These are phyloP conservation scores for Epinotia ramella DNA, from an alignment of 2,888 invertebrate genomes.

Conservation along the genomic window DNA sequence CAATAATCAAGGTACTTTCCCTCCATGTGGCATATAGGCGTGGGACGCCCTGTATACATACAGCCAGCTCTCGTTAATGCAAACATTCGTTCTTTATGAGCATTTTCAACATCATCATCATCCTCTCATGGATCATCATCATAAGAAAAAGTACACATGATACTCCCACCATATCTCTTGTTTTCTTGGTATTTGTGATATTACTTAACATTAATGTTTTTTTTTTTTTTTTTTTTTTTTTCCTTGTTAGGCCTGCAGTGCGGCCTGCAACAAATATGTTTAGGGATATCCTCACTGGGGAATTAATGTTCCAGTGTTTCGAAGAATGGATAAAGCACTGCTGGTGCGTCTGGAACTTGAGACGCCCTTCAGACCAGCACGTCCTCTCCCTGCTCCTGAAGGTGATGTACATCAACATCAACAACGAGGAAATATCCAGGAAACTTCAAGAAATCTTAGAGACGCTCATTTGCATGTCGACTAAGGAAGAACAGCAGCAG, in stretches of 20 bases:
- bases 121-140: neutral
- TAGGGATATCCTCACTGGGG: too few species aligned
- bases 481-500: slow-evolving; percentile 42
- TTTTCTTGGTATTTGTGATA: neutral
- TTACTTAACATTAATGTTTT: neutral
- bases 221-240: too few species aligned
- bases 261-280: too few species aligned
- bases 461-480: slow-evolving; percentile 57
- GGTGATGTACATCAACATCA: slow-evolving; percentile 62
- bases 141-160: too few species aligned
- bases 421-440: slow-evolving; percentile 56
- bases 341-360: slow-evolving; percentile 71
- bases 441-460: slow-evolving; percentile 63
- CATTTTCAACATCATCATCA: too few species aligned
- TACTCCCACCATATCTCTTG: neutral
- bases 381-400: slow-evolving; percentile 69
- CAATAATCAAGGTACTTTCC: too few species aligned
- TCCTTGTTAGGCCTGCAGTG: too few species aligned
- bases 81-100: too few species aligned
- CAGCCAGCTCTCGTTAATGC: too few species aligned
- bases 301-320: too few species aligned
- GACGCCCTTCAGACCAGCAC: slow-evolving; percentile 61
- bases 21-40: too few species aligned
- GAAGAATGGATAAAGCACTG: slow-evolving; percentile 71
- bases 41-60: too few species aligned